These are phyloP conservation scores for Saxidomus purpurata DNA, from an alignment of 1,140 invertebrate species.

Conservation along the genomic window DNA sequence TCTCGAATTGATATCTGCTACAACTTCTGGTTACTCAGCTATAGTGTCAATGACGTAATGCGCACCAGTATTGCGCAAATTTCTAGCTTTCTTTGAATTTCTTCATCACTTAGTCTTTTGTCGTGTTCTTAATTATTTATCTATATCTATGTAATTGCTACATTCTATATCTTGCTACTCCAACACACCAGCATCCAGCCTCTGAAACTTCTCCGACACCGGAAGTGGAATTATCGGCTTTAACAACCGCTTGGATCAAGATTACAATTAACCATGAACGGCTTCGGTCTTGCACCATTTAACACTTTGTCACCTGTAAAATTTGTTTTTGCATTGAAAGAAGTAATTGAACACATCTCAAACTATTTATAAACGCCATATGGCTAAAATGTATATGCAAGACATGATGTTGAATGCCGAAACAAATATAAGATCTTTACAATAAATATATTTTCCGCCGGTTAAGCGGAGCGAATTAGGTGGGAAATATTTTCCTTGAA, in stretches of 20 bases:
- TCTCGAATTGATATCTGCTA: constrained; percentile 85
- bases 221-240: constrained; percentile 85
- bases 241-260: constrained; percentile 86
- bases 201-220: constrained; percentile 86
- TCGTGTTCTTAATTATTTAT: constrained; percentile 84
- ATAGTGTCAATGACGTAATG: constrained; percentile 87
- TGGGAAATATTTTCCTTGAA: too few relatives aligned
- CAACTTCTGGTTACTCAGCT: constrained; percentile 83
- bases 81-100: constrained; percentile 78
- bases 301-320: constrained; percentile 83
- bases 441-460: too few relatives aligned
- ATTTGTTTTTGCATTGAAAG: too few relatives aligned
- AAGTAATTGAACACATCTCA: too few relatives aligned
- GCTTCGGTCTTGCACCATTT: constrained; percentile 85
- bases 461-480: too few relatives aligned
- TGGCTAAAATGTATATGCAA: too few relatives aligned
- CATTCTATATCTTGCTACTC: constrained; percentile 85
- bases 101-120: constrained; percentile 76
- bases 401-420: too few relatives aligned
- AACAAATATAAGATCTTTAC: too few relatives aligned
- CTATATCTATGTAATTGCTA: constrained; percentile 86
- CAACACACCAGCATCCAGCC: constrained; percentile 87
- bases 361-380: too few relatives aligned
- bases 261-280: constrained; percentile 86
- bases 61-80: constrained; percentile 81